These are phyloP conservation scores for Papilio protenor DNA, from an alignment of 2,888 invertebrate species.

Conservation along the genomic window DNA sequence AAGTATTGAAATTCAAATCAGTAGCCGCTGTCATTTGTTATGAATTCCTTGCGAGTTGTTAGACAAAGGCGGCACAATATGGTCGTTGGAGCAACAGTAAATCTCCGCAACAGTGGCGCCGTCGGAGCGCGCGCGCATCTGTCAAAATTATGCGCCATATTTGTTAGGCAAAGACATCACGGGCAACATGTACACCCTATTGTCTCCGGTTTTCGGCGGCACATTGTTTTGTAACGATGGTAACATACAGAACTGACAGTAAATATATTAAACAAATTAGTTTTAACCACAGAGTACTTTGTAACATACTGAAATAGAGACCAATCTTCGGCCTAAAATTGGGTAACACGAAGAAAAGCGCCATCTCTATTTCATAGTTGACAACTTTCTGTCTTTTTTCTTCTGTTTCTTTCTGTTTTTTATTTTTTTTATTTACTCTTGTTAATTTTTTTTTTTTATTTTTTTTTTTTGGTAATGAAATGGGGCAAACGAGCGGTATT, in stretches of 20 bases:
- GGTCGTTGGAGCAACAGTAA: conserved; percentile 81
- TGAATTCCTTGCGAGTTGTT: conserved; percentile 73
- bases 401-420: too few species aligned
- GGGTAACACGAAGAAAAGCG: too few species aligned
- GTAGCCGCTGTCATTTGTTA: conserved; percentile 79
- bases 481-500: too few species aligned
- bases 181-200: conserved; percentile 24
- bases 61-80: conserved; percentile 75
- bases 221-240: conserved; percentile 39
- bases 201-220: conserved; percentile 36
- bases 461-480: too few species aligned
- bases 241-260: conserved; percentile 35
- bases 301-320: too few species aligned
- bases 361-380: too few species aligned
- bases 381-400: too few species aligned
- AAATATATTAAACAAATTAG: conserved; percentile 36
- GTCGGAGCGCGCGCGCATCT: conserved; percentile 71
- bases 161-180: conserved; percentile 61
- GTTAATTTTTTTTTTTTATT: too few species aligned
- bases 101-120: conserved; percentile 80
- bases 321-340: too few species aligned
- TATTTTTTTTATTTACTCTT: too few species aligned
- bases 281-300: too few species aligned
- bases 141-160: conserved; percentile 75
- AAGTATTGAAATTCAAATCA: conserved; percentile 82